Percentiles rank a stretch among this genome's conserved stretches.
Conservation (phyloP, 2,797 vertebrate genomes). For the Knipowitschia caucasica region DNA sequence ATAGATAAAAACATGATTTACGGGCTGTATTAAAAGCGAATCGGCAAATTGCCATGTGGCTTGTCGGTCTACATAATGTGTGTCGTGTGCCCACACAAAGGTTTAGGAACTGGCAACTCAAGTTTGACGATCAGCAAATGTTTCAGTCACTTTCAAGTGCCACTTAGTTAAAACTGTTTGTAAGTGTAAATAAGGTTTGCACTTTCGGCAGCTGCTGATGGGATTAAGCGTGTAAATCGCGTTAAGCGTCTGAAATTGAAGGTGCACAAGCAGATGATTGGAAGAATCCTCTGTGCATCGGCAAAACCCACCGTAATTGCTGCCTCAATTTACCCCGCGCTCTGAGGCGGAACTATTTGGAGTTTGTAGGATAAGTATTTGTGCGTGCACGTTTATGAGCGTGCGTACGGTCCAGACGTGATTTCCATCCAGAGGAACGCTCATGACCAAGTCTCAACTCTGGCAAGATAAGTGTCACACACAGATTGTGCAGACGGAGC, state of each 20-base stretch:
- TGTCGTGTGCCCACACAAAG: too few species aligned
- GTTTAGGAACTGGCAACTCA: too few species aligned
- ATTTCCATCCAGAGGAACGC: neutral
- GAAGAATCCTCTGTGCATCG: conserved; percentile 25
- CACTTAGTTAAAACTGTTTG: neutral
- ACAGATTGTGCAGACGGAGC: conserved; percentile 21
- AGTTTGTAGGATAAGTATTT: conserved; percentile 5
- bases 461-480: conserved; percentile 11
- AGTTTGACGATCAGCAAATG: too few species aligned
- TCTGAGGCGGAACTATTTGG: neutral
- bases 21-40: too few species aligned
- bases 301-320: neutral
- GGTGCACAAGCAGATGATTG: conserved; percentile 21
- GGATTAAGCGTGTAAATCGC: conserved; percentile 34
- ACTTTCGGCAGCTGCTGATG: conserved; percentile 9
- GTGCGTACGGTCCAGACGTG: conserved; percentile 1
- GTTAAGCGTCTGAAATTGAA: conserved; percentile 39
- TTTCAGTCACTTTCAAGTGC: neutral
- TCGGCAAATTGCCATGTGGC: too few species aligned
- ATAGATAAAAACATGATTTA: too few species aligned
- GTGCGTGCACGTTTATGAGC: conserved; percentile 7
- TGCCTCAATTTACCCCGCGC: neutral
- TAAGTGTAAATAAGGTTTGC: neutral
- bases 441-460: conserved; percentile 19
- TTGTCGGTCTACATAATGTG: too few species aligned